phyloP scores from a whole-genome alignment of 92 coral and sea anemone species.

The Chrysogorgia sp. region DNA sequence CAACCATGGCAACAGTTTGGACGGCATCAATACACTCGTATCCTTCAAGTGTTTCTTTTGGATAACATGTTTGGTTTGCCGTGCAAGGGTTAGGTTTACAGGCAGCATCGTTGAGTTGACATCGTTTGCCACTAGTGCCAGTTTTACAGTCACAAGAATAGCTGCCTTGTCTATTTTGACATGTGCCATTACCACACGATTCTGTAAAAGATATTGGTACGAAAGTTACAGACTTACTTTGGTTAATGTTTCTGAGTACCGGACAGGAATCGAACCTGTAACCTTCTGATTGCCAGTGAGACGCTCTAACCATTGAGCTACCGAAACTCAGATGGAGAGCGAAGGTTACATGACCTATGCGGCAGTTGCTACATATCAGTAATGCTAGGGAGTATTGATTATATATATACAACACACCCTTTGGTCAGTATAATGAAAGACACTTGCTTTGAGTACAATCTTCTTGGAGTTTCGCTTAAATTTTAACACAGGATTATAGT shows the following conservation, averaged over 20 bases:
- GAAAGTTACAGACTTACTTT: neutral
- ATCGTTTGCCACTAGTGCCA: conserved; percentile 66
- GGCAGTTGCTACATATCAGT: too few relatives aligned
- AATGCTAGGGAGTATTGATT: too few relatives aligned
- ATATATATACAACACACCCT: too few relatives aligned
- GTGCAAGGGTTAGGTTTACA: conserved; percentile 63
- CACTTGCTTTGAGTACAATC: too few relatives aligned
- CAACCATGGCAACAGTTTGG: conserved; percentile 52
- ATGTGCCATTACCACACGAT: conserved; percentile 70
- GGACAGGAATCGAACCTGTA: too few relatives aligned
- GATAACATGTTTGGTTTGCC: conserved; percentile 53
- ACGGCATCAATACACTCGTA: conserved; percentile 60
- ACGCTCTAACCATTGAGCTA: too few relatives aligned
- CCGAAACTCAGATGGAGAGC: too few relatives aligned
- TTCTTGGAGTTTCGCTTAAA: too few relatives aligned
- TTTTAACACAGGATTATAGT: too few relatives aligned
- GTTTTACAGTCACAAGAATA: conserved; percentile 68
- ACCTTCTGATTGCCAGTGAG: too few relatives aligned
- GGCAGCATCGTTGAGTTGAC: conserved; percentile 59
- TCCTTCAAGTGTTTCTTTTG: conserved; percentile 57
- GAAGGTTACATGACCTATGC: too few relatives aligned
- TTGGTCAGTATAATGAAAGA: too few relatives aligned
- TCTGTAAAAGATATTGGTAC: conserved; percentile 32
- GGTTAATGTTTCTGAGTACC: neutral
- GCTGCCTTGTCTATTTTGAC: conserved; percentile 66